Evolutionary conservation across 1,140 invertebrate genomes (phyloP), one percentile per base, ranked within the genome.

Genomic region (Sycophaga agraensis): DNA sequence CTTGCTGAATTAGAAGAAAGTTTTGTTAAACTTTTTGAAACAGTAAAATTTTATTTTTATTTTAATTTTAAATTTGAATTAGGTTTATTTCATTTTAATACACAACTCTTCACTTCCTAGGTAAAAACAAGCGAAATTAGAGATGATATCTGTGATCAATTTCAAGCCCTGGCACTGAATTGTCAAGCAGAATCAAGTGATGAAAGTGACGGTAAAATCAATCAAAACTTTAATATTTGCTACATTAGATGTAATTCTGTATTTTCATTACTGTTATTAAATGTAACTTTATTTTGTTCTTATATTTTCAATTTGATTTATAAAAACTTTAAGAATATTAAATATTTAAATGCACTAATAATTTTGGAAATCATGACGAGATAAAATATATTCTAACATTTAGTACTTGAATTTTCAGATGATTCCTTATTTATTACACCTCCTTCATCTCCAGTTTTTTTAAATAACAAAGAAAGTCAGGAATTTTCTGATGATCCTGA

Each of bases 171-270:
- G 31, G 28, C 16, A 4, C 1, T 59, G 11, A 24, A 61, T 37
- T 21, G 28, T 51, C 7, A 43, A 46, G 12, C 19, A 40, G 42
- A 45, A 46, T 34, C 63, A 24, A 53, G 34, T 39, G 21, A 66
- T 49, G 62, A 67, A 40, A 49, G 22, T 49, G 26, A 51, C 58
- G 70, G 71, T 72, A 50, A 65, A 1, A 54, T 26, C 2, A 31
- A 31, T 4, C 4, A 31, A 31, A 31, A 6, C 11, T 6, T 31
- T 31, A 31, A 6, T 31, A 19, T 12, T 28, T 16, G 28, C 19
- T 54, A 16, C n/a, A n/a, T n/a, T n/a, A n/a, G n/a, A n/a, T n/a
- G n/a, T n/a, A n/a, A n/a, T n/a, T n/a, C n/a, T n/a, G n/a, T n/a
- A n/a, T n/a, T n/a, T n/a, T n/a, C n/a, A n/a, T n/a, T n/a, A n/a